These are phyloP conservation scores for Leptinotarsa peninsularis DNA, from an alignment of 2,888 invertebrate species.

Conservation along the genomic window DNA sequence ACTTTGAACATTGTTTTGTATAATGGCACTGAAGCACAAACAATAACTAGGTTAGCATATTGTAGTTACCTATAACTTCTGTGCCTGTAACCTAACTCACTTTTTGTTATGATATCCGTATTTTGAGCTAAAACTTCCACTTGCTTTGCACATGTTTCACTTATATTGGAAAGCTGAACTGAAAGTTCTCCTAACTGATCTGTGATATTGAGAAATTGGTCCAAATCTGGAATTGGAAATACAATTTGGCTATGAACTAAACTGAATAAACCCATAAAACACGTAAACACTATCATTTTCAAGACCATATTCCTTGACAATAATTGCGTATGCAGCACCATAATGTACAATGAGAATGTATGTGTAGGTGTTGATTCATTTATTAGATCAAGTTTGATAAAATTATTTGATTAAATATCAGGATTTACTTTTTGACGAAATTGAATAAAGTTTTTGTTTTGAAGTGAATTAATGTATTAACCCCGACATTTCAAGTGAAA, in stretches of 20 bases:
- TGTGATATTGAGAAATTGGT: not conserved
- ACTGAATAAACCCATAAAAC: not conserved
- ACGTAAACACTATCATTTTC: not conserved
- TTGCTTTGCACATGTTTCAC: constrained; percentile 6
- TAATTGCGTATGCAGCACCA: too few relatives aligned
- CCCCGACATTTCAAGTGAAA: not conserved
- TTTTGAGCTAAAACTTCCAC: not conserved
- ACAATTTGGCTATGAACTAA: not conserved
- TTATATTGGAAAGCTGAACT: not conserved
- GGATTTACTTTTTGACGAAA: not conserved
- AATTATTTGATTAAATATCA: not conserved
- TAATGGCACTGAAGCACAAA: too few relatives aligned
- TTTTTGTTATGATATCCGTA: constrained; percentile 6
- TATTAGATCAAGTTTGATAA: not conserved
- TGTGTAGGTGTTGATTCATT: not conserved
- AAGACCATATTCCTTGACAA: not conserved
- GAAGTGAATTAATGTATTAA: not conserved
- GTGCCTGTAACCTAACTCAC: not conserved
- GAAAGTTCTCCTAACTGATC: not conserved
- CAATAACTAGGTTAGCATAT: too few relatives aligned
- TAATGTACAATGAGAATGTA: not conserved
- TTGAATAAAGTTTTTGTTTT: not conserved
- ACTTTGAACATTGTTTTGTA: too few relatives aligned
- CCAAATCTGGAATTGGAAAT: constrained; percentile 9
- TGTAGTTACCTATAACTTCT: too few relatives aligned